phyloP scores from a whole-genome alignment of 2,797 vertebrate genomes.

The Jordanella pulchra region DNA sequence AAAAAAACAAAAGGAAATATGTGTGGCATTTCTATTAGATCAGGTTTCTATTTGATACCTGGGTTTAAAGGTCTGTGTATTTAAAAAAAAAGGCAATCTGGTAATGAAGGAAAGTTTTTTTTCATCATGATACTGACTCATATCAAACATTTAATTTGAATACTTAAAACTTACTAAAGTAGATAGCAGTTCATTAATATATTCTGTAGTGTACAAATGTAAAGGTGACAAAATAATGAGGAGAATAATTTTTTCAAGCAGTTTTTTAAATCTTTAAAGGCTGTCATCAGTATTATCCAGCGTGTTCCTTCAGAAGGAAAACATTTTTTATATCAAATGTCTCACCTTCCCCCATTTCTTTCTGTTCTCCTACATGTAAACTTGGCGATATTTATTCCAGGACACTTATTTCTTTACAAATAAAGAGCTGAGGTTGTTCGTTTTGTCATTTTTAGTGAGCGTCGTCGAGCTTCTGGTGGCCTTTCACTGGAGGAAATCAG shows the following conservation, averaged over 20 bases:
- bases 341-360: slow-evolving; percentile 36
- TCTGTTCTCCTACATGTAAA: slow-evolving; percentile 44
- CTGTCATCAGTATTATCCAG: slow-evolving; percentile 38
- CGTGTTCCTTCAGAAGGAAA: slow-evolving; percentile 43
- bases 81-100: slow-evolving; percentile 24
- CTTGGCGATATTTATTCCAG: slow-evolving; percentile 19
- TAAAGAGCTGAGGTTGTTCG: slow-evolving; percentile 10
- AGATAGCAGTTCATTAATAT: too few relatives aligned
- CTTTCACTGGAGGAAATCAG: slow-evolving; percentile 88
- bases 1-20: slow-evolving; percentile 69
- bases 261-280: slow-evolving; percentile 13
- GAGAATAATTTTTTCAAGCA: neutral
- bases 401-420: slow-evolving; percentile 27
- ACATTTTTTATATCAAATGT: slow-evolving; percentile 47
- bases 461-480: slow-evolving; percentile 78
- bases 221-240: neutral
- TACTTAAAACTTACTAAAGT: too few relatives aligned
- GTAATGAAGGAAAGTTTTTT: too few relatives aligned
- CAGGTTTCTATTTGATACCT: slow-evolving; percentile 30
- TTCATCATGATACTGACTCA: slow-evolving; percentile 11
- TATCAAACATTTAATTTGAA: too few relatives aligned
- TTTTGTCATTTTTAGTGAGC: slow-evolving; percentile 73
- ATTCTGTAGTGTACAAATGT: neutral
- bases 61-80: slow-evolving; percentile 29
- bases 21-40: slow-evolving; percentile 48